Percentiles rank a stretch among this genome's conserved stretches.
Conservation (phyloP, 1,140 invertebrate species). For the Myzus persicae region DNA sequence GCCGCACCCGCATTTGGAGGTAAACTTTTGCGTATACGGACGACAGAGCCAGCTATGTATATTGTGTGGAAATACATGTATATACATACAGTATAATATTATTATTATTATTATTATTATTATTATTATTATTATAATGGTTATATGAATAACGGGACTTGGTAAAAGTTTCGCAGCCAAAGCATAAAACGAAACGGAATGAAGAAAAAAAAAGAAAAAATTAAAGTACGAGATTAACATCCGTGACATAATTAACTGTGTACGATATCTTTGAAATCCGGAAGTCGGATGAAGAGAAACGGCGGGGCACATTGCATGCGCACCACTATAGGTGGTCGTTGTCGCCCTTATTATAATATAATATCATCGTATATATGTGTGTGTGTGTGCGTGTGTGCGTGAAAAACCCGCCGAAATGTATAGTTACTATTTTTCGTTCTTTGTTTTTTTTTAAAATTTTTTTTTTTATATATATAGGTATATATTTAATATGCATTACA, state of each 20-base stretch:
- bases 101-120: too few species aligned
- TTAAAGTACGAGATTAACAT: slow-evolving; percentile 22
- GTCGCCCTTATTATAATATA: background rate
- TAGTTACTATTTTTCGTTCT: background rate
- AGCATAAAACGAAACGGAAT: background rate
- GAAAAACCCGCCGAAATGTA: background rate
- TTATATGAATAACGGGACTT: background rate
- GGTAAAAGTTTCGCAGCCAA: slow-evolving; percentile 22
- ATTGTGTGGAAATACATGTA: background rate
- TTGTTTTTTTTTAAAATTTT: background rate
- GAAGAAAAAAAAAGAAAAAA: background rate
- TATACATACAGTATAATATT: background rate
- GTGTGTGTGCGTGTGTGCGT: too few species aligned
- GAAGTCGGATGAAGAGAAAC: background rate
- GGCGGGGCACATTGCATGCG: background rate
- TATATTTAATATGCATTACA: background rate
- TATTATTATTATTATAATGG: slow-evolving; percentile 10
- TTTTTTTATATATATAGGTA: background rate
- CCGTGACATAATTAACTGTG: slow-evolving; percentile 33
- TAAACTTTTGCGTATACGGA: background rate
- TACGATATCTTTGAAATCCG: slow-evolving; percentile 29
- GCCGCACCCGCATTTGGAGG: background rate
- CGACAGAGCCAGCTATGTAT: background rate
- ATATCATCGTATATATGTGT: background rate
- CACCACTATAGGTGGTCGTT: background rate